Conservation (phyloP, 2,888 invertebrate genomes). For the Callimorpha dominula region DNA sequence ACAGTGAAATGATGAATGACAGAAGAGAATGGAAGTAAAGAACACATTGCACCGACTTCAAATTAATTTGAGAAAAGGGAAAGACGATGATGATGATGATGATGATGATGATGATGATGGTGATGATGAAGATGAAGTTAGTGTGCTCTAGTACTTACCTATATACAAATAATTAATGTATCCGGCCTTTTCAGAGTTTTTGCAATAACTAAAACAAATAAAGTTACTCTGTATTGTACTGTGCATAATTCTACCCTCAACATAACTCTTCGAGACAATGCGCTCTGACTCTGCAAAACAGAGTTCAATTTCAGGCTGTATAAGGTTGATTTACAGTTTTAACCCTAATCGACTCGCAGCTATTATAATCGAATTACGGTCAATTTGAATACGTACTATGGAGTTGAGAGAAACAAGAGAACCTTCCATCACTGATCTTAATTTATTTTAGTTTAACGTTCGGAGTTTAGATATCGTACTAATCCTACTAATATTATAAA, state of each 20-base stretch:
- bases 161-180: background rate
- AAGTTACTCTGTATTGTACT: background rate
- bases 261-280: background rate
- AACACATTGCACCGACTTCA: no score
- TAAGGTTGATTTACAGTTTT: constrained; percentile 9
- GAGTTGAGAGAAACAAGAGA: background rate
- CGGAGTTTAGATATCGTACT: background rate
- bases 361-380: constrained; percentile 1
- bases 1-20: no score
- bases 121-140: no score
- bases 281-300: background rate
- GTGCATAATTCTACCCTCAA: background rate
- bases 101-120: no score
- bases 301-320: constrained; percentile 6
- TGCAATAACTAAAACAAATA: background rate
- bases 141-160: background rate
- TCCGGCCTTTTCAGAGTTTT: background rate
- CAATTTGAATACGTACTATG: constrained; percentile 1
- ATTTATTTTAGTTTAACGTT: background rate
- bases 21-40: no score
- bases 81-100: no score
- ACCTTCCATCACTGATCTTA: background rate
- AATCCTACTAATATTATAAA: no score
- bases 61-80: no score
- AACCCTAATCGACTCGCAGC: constrained; percentile 10